Evolutionary conservation across 2,888 invertebrate species (phyloP).

Genomic region (Trissoscelio sp.): DNA sequence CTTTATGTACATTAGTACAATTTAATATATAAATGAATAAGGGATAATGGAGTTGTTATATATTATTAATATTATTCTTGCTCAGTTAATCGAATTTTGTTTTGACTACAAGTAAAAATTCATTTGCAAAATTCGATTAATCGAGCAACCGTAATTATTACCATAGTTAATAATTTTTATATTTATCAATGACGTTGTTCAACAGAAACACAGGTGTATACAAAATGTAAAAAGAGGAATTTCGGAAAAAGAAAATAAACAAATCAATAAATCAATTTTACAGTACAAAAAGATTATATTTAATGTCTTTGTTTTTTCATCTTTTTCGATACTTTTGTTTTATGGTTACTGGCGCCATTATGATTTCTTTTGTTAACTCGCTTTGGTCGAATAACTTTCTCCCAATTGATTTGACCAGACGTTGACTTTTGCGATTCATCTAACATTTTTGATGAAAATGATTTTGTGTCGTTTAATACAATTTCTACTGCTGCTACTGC

Average conservation of each 20-base stretch:
- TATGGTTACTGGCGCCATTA: conserved; percentile 56
- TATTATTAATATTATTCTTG: conserved; percentile 26
- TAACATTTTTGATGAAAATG: conserved; percentile 76
- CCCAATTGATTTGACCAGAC: conserved; percentile 78
- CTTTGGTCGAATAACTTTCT: conserved; percentile 75
- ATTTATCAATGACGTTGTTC: conserved; percentile 17
- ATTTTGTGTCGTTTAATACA: too few relatives aligned
- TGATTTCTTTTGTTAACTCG: conserved; percentile 72
- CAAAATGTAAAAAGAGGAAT: neutral
- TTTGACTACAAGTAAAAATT: neutral
- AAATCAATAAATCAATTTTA: conserved; percentile 13
- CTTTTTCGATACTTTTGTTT: conserved; percentile 2
- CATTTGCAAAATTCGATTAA: neutral
- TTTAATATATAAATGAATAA: conserved; percentile 18
- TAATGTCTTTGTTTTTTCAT: neutral
- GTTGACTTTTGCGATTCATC: conserved; percentile 72
- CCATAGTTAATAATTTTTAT: conserved; percentile 33
- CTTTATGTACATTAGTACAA: conserved; percentile 24
- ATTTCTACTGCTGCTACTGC: conserved; percentile 33
- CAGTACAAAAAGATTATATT: conserved; percentile 1
- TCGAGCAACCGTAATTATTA: conserved; percentile 1
- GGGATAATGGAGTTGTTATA: conserved; percentile 27
- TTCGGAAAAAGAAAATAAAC: neutral
- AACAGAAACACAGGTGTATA: neutral
- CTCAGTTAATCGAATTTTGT: neutral